phyloP scores from a whole-genome alignment of 1,140 invertebrate genomes.

The Lordiphosa mommai region DNA sequence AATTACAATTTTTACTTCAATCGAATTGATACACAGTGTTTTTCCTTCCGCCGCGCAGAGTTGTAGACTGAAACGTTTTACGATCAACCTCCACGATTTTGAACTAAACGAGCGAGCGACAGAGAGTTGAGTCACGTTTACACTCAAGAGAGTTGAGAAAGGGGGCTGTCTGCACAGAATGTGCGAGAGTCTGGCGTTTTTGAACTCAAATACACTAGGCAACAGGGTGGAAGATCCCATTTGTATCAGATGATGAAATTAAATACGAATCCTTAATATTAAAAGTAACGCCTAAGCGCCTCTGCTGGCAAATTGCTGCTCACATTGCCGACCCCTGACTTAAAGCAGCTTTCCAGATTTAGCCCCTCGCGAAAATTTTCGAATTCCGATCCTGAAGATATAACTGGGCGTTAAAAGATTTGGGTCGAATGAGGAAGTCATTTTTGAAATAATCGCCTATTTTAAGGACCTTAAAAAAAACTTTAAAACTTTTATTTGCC shows the following conservation, averaged over 20 bases:
- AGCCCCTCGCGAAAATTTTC: no score
- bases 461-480: no score
- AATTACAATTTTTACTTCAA: constrained; percentile 22
- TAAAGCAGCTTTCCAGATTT: no score
- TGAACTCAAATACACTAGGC: constrained; percentile 36
- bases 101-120: constrained; percentile 20
- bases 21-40: constrained; percentile 9
- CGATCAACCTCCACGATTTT: constrained; percentile 46
- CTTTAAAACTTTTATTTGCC: no score
- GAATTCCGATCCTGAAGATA: no score
- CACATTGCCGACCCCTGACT: no score
- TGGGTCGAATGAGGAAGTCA: no score
- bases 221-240: background rate
- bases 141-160: background rate
- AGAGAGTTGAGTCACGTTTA: background rate
- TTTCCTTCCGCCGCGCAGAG: constrained; percentile 32
- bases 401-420: no score
- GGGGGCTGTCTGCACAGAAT: constrained; percentile 22
- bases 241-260: background rate
- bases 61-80: constrained; percentile 35
- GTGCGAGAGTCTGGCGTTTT: constrained; percentile 25
- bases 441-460: no score
- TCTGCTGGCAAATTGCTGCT: no score
- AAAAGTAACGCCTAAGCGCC: no score
- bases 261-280: no score